Evolutionary conservation across 1,140 invertebrate species (phyloP).

Genomic region (Caenorhabditis remanei): DNA sequence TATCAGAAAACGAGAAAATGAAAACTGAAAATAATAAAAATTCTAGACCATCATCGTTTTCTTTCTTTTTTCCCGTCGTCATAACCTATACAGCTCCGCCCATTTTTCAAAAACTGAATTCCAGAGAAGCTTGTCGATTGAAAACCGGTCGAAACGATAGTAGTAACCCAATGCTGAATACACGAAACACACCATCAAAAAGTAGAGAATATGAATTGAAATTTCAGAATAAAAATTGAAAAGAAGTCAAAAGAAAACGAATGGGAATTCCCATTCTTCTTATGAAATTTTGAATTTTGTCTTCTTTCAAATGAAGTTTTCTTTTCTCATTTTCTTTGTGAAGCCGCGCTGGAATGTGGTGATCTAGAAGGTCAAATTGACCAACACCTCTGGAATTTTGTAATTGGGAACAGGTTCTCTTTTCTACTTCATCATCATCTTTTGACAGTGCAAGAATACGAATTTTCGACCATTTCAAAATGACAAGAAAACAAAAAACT

Average conservation of each 20-base stretch:
- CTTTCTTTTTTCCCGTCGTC: not conserved
- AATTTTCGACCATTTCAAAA: constrained; percentile 33
- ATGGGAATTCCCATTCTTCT: not conserved
- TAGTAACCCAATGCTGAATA: not conserved
- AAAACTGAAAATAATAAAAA: constrained; percentile 7
- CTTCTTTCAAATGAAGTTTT: not conserved
- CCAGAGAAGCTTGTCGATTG: constrained; percentile 21
- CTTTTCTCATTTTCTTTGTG: constrained; percentile 26
- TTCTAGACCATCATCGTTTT: not conserved
- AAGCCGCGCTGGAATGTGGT: constrained; percentile 53
- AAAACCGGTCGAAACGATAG: not conserved
- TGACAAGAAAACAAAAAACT: constrained; percentile 38
- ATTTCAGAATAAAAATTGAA: not conserved
- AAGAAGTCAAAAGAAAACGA: not conserved
- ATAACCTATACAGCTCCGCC: constrained; percentile 19
- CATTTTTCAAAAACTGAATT: constrained; percentile 23
- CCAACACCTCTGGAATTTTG: constrained; percentile 48
- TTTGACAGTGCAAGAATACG: not conserved
- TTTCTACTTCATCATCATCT: constrained; percentile 33
- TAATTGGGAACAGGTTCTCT: constrained; percentile 37
- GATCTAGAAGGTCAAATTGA: constrained; percentile 49
- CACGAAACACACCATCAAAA: constrained; percentile 42
- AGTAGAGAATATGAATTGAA: not conserved
- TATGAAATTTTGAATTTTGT: not conserved
- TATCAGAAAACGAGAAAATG: no score